Evolutionary conservation across 2,113 vertebrate species (phyloP), one percentile per base, ranked within the genome.

Genomic region (Leucosticte australis): DNA sequence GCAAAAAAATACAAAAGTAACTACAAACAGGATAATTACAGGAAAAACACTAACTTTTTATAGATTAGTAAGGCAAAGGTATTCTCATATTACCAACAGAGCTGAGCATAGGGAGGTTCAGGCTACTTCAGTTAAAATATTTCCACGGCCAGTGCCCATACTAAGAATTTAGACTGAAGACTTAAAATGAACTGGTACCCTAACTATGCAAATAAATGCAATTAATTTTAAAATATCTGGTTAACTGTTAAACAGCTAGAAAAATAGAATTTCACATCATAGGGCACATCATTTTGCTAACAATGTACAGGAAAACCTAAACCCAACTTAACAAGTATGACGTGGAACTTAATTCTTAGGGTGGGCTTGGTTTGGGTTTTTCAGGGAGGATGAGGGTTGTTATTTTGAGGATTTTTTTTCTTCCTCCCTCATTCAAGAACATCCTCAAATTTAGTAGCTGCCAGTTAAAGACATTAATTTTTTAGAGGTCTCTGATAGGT

Each of bases 151-250:
- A 91, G 59, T 3, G 5, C 27, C 65, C 69, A 85, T n/a, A 28
- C n/a, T 85, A 86, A 55, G 33, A 94, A 95, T 92, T 96, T 94
- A 78, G 59, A 86, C 14, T 47, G 50, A 96, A 95, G 80, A 96
- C 90, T 96, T 94, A 91, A 96, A 96, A 95, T 95, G 85, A 97
- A 97, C 71, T 96, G 83, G 83, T 90, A 95, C 37, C 65, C 62
- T 97, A 94, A 73, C 59, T 94, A 89, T 71, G 83, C 46, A 95
- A 90, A 87, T 74, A 95, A 95, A 7, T 57, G 47, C 41, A 84
- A 44, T 77, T 90, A 83, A 87, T 92, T 35, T 6, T 69, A 88
- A 93, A 92, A 79, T 50, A 73, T 14, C 30, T 67, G 79, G 91
- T 55, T 78, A 53, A 92, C 8, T 12, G 22, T 49, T 57, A 60